Conservation (phyloP, 2,113 vertebrate species). For the Lontra canadensis region DNA sequence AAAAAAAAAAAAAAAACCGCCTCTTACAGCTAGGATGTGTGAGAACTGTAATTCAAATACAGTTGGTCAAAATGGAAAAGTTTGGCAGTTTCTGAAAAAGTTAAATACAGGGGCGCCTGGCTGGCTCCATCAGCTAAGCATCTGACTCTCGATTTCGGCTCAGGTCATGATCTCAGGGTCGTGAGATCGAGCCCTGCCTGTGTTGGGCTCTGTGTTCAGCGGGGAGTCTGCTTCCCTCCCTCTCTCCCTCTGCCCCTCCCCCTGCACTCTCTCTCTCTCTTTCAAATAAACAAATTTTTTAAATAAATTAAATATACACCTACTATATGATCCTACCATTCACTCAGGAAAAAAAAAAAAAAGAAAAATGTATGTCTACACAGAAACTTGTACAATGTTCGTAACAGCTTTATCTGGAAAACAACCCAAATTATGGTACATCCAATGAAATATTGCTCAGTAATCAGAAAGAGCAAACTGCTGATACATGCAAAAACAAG, state of each 20-base stretch:
- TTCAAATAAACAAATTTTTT: background rate
- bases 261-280: accelerated
- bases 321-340: background rate
- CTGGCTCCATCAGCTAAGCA: background rate
- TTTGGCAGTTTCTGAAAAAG: background rate
- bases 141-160: background rate
- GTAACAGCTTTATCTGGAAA: background rate
- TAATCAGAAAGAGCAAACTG: background rate
- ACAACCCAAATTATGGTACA: background rate
- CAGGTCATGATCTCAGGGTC: background rate
- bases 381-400: background rate
- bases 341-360: background rate
- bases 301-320: background rate
- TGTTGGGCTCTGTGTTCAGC: background rate
- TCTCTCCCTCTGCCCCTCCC: background rate
- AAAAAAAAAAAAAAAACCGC: background rate
- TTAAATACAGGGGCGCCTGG: background rate
- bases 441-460: background rate
- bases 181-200: background rate
- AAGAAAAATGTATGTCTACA: background rate
- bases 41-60: background rate
- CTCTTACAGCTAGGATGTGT: background rate
- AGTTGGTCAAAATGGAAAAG: background rate
- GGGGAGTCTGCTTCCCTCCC: background rate
- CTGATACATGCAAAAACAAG: background rate